Conservation (phyloP, 2,888 invertebrate species). For the Idaea dimidiata region DNA sequence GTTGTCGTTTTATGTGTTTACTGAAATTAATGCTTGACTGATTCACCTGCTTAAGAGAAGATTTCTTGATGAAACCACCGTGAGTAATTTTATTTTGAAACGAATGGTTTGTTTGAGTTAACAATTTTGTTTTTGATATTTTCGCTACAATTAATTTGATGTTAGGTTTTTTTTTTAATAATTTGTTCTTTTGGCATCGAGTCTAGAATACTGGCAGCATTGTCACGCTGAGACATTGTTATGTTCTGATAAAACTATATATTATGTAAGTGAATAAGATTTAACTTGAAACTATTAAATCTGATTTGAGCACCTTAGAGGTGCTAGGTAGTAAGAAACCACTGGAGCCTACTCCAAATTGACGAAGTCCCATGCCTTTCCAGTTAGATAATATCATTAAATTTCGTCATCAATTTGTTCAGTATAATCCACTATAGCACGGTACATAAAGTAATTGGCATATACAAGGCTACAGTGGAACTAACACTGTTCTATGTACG, state of each 20-base stretch:
- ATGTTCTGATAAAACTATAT: too few relatives aligned
- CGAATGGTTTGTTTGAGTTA: neutral
- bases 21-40: neutral
- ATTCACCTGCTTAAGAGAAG: neutral
- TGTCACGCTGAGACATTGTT: too few relatives aligned
- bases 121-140: neutral
- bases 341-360: too few relatives aligned
- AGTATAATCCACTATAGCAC: neutral
- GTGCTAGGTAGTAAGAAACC: too few relatives aligned
- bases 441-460: neutral
- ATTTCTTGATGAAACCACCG: neutral
- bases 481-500: neutral
- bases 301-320: too few relatives aligned
- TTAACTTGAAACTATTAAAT: too few relatives aligned
- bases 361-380: too few relatives aligned
- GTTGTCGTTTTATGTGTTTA: neutral
- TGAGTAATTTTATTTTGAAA: neutral
- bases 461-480: neutral
- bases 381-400: too few relatives aligned
- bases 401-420: too few relatives aligned
- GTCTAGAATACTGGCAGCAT: too few relatives aligned
- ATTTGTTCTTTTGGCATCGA: too few relatives aligned
- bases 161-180: neutral
- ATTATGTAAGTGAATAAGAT: too few relatives aligned
- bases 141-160: neutral